A percentile compares a stretch with the other conserved stretches of the same genome.
Conservation (phyloP, 2,888 invertebrate genomes). For the Zaprionus obscuricornis region DNA sequence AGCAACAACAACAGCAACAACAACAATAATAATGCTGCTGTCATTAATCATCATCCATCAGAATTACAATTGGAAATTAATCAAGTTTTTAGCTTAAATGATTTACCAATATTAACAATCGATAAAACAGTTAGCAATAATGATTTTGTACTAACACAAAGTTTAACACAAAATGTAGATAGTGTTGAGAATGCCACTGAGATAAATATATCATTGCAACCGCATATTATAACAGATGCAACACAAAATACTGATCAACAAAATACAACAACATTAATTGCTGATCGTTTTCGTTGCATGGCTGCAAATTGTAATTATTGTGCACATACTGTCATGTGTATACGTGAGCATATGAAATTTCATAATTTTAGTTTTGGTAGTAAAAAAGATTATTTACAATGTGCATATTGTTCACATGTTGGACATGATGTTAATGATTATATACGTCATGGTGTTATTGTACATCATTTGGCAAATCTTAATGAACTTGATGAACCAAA, state of each 20-base stretch:
- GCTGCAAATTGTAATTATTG: slow-evolving; percentile 66
- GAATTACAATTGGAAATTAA: slow-evolving; percentile 62
- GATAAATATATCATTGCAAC: slow-evolving; percentile 64
- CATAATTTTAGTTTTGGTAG: slow-evolving; percentile 64
- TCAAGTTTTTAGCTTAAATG: slow-evolving; percentile 49
- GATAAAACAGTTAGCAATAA: slow-evolving; percentile 14
- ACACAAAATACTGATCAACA: too few species aligned
- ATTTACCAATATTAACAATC: background rate
- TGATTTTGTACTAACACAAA: slow-evolving; percentile 39
- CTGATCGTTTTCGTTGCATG: slow-evolving; percentile 72
- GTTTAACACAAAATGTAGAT: slow-evolving; percentile 2
- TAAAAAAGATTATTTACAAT: slow-evolving; percentile 67
- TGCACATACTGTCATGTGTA: slow-evolving; percentile 63
- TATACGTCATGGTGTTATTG: slow-evolving; percentile 62
- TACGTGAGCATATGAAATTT: slow-evolving; percentile 75
- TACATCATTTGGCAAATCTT: slow-evolving; percentile 47
- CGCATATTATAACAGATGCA: too few species aligned
- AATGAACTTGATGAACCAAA: slow-evolving; percentile 22
- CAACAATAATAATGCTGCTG: background rate
- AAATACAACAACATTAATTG: background rate
- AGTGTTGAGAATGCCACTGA: slow-evolving; percentile 16
- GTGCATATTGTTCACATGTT: slow-evolving; percentile 63
- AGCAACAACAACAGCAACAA: slow-evolving; percentile 7
- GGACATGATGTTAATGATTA: slow-evolving; percentile 66
- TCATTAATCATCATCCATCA: slow-evolving; percentile 24